Percentiles rank a stretch among this genome's conserved stretches.
phyloP scores from a whole-genome alignment of 1,140 invertebrate species.

The Subanguina moxae region DNA sequence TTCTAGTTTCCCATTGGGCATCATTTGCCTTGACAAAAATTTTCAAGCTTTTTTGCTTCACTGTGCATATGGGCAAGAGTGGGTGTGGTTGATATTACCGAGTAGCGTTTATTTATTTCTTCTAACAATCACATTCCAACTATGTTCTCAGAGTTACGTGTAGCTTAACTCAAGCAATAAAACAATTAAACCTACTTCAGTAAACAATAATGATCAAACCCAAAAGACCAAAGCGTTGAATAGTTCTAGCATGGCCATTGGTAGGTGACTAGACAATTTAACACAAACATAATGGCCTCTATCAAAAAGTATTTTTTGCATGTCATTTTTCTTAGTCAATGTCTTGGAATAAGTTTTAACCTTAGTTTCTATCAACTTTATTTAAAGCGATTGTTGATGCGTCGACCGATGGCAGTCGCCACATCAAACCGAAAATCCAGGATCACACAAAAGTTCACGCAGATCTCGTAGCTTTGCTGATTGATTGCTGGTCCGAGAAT shows the following conservation, averaged over 20 bases:
- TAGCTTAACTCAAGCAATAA: not conserved
- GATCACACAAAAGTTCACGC: conserved; percentile 52
- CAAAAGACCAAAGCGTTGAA: not conserved
- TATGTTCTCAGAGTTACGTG: not conserved
- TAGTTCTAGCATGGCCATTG: no score
- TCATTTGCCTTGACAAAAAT: no score
- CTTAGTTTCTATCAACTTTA: not conserved
- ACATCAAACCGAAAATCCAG: conserved; percentile 51
- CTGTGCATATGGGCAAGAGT: no score
- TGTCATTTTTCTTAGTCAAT: not conserved
- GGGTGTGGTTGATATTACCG: no score
- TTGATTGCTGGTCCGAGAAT: conserved; percentile 57
- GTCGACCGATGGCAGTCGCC: conserved; percentile 46
- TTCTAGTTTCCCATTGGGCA: no score
- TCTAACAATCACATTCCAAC: no score
- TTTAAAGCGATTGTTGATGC: conserved; percentile 31
- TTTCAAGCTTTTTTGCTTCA: no score
- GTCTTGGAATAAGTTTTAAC: not conserved
- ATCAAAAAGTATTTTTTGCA: not conserved
- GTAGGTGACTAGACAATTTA: no score
- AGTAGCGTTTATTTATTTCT: no score
- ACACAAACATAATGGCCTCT: not conserved
- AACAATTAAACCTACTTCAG: not conserved
- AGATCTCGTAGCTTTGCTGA: conserved; percentile 49
- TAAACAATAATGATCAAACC: not conserved